Base-by-base conservation (phyloP, 2,888 invertebrate species). In the Biston stratarius region DNA sequence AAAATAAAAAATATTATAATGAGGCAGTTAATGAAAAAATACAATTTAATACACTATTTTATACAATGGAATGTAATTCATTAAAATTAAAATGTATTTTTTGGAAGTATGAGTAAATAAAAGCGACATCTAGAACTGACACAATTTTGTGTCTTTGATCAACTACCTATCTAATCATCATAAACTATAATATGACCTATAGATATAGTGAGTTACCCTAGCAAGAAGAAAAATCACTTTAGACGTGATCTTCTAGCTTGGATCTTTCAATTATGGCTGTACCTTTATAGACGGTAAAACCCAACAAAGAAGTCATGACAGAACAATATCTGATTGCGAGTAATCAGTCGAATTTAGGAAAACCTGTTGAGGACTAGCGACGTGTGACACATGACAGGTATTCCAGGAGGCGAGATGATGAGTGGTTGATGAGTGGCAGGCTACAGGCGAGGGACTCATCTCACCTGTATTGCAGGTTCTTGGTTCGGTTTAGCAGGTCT, bases 401-500 rank as follows among this genome's bases (percentile, higher is more conserved):
- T 70, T 70, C 71, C 66, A 72, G 74, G 72, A 73, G 74, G 75
- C 70, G 76, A 72, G 77, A 77, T 81, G 82, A 80, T 79, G 83
- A 69, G 75, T 82, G 83, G 81, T 80, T 80, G 82, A 79, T 77
- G 72, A 71, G 79, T 73, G 71, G 81, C 73, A 61, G 76, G 73
- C 70, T 72, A 69, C 65, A 73, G 74, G 67, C 70, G 73, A 73
- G 73, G 70, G 76, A 61, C 77, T 77, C 81, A 76, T 88, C 95
- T 95, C 95, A 96, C 96, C 97, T 96, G 95, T 95, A 95, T 92
- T 98, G 97, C 81, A 98, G 95, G 94, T 96, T 97, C 95, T 97
- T 97, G 88, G 97, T 97, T 91, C 98, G 94, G 88, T 97, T 96
- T 86, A 98, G 95, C 89, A 98, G 96, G 93, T 98, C 98, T 76